phyloP scores from a whole-genome alignment of 2,797 vertebrate species.

The Petrocephalus schoutedeni region DNA sequence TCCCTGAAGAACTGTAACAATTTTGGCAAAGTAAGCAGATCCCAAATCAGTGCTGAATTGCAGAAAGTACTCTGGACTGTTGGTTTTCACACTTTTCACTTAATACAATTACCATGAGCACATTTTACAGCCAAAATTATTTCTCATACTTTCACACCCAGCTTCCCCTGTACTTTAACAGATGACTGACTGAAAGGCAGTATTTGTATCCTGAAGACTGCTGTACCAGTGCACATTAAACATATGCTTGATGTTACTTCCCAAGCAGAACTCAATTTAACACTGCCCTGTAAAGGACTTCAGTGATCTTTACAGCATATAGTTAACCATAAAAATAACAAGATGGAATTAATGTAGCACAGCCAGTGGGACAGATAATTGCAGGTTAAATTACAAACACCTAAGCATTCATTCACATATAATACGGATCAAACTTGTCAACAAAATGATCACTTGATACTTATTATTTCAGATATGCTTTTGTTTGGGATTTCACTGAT shows the following conservation, averaged over 20 bases:
- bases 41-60: neutral
- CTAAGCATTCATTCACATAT: neutral
- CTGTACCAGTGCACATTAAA: neutral
- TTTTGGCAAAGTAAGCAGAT: neutral
- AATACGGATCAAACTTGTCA: neutral
- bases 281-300: conserved; percentile 5
- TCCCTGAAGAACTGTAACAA: neutral
- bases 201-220: neutral
- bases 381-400: conserved; percentile 9
- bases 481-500: neutral
- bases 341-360: neutral
- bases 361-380: conserved; percentile 4
- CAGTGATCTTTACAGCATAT: conserved; percentile 1
- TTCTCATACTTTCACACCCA: neutral
- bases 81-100: neutral
- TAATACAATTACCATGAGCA: neutral
- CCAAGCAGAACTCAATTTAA: neutral
- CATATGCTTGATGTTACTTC: neutral
- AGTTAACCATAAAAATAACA: conserved; percentile 1
- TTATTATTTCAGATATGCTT: conserved; percentile 3
- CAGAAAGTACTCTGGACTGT: neutral
- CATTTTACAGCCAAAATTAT: conserved; percentile 3
- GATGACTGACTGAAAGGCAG: neutral
- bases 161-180: neutral
- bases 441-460: neutral